Percentiles rank a stretch among this genome's conserved stretches.
Evolutionary conservation across 2,113 vertebrate species (phyloP).

Genomic region (Turnix velox): DNA sequence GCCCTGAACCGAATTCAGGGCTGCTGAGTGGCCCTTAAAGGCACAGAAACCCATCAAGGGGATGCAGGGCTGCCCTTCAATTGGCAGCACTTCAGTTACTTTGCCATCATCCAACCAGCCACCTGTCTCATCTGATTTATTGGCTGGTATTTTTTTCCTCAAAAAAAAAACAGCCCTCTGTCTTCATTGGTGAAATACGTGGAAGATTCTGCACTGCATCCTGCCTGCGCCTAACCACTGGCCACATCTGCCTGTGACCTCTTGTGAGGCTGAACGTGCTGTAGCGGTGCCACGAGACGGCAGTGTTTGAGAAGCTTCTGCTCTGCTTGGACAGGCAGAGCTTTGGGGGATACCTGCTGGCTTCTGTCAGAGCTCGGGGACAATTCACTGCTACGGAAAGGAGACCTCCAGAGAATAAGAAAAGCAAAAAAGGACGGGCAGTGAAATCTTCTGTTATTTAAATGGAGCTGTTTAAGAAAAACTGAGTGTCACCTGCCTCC

Average conservation of each 20-base stretch:
- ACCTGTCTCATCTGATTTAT: slow-evolving; percentile 26
- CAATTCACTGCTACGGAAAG: not conserved
- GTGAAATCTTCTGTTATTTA: not conserved
- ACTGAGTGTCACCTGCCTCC: not conserved
- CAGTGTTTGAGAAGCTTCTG: not conserved
- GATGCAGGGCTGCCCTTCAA: not conserved
- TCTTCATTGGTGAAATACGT: not conserved
- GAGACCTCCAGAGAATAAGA: not conserved
- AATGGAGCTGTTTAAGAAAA: not conserved
- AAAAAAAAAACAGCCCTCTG: not conserved
- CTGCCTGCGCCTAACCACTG: not conserved
- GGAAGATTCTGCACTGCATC: not conserved
- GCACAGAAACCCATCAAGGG: slow-evolving; percentile 3
- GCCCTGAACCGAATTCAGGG: not conserved
- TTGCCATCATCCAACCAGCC: slow-evolving; percentile 23
- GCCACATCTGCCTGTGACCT: not conserved
- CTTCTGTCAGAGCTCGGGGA: not conserved
- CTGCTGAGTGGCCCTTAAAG: not conserved
- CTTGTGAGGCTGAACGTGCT: not conserved
- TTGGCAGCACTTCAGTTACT: slow-evolving; percentile 34
- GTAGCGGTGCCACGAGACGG: not conserved
- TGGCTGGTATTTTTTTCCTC: not conserved
- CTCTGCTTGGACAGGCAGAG: not conserved
- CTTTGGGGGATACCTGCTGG: accelerated
- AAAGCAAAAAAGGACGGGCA: not conserved